phyloP scores from a whole-genome alignment of 2,888 invertebrate species.

The Euproctis similis region DNA sequence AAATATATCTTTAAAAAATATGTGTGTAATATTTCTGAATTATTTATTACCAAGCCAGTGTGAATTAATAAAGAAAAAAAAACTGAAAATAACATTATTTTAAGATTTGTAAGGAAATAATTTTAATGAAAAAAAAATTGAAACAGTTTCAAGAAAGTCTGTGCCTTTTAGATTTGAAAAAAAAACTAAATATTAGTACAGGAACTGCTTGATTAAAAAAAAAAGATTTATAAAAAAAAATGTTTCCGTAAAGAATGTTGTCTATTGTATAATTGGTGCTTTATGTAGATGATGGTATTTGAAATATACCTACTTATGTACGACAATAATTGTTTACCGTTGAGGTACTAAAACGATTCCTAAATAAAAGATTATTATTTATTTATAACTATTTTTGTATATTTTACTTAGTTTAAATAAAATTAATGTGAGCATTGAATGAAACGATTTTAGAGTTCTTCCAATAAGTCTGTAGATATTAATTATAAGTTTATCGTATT shows the following conservation, averaged over 20 bases:
- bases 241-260: slow-evolving; percentile 21
- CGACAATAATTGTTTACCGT: slow-evolving; percentile 37
- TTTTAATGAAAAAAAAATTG: slow-evolving; percentile 10
- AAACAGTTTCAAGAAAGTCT: slow-evolving; percentile 18
- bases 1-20: no score
- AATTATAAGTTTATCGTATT: slow-evolving; percentile 42
- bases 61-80: slow-evolving; percentile 24
- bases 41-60: slow-evolving; percentile 22
- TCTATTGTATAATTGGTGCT: slow-evolving; percentile 42
- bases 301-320: slow-evolving; percentile 32
- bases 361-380: slow-evolving; percentile 67
- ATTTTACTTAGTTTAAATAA: slow-evolving; percentile 52
- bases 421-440: slow-evolving; percentile 34
- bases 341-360: slow-evolving; percentile 49
- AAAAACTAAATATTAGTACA: slow-evolving; percentile 14
- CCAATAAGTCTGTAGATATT: slow-evolving; percentile 66
- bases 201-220: slow-evolving; percentile 15
- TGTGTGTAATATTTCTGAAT: slow-evolving; percentile 19
- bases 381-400: slow-evolving; percentile 71
- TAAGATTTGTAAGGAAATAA: slow-evolving; percentile 20
- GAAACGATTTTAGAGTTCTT: slow-evolving; percentile 49
- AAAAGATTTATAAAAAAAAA: slow-evolving; percentile 13
- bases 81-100: slow-evolving; percentile 19
- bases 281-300: no score
- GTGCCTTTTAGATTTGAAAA: slow-evolving; percentile 14